A percentile compares a stretch with the other conserved stretches of the same genome.
These are phyloP conservation scores for Gallinago stenura DNA, from an alignment of 2,797 vertebrate species.

Conservation along the genomic window DNA sequence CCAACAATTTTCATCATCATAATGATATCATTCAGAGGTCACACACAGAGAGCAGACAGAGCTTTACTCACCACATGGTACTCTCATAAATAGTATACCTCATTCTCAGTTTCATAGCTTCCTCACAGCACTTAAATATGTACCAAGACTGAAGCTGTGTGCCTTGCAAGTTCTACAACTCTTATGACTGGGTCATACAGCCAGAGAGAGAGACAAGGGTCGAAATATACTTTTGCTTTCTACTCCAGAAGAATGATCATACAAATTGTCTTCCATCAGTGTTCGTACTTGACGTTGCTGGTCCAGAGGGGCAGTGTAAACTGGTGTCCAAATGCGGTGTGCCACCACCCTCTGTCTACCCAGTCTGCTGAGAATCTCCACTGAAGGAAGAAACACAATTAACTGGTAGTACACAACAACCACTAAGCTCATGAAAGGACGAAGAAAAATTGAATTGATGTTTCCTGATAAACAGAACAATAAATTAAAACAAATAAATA, in stretches of 20 bases:
- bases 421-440: background rate
- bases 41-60: background rate
- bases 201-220: background rate
- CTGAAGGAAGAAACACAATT: background rate
- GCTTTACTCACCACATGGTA: rapidly evolving
- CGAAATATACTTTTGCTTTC: background rate
- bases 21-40: background rate
- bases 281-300: rapidly evolving
- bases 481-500: background rate
- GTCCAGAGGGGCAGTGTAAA: background rate
- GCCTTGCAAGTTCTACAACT: background rate
- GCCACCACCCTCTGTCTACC: background rate
- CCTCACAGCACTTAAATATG: background rate
- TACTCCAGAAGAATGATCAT: background rate
- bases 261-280: rapidly evolving
- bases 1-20: background rate
- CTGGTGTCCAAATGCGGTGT: background rate
- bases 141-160: background rate
- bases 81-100: background rate
- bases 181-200: background rate
- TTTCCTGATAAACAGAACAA: background rate
- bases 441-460: background rate
- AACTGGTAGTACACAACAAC: background rate
- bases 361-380: background rate
- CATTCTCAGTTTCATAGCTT: background rate